These are phyloP conservation scores for Phalera bucephala DNA, from an alignment of 2,888 invertebrate genomes.

Conservation along the genomic window DNA sequence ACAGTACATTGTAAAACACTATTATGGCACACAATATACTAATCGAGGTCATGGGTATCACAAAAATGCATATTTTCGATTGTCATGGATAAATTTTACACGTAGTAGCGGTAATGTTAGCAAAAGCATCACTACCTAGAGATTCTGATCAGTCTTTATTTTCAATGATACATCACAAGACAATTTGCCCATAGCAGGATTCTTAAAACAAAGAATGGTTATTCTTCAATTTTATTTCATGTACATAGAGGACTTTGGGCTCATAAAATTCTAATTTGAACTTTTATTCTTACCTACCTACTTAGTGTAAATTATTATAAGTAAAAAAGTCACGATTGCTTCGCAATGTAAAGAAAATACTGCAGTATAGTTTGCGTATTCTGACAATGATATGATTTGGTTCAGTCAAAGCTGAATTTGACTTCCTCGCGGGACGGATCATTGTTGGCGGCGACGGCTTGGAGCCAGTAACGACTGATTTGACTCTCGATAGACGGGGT, in stretches of 20 bases:
- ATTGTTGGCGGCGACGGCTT: conserved; percentile 83
- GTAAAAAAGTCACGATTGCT: conserved; percentile 17
- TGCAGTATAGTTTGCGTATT: conserved; percentile 15
- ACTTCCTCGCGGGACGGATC: conserved; percentile 80
- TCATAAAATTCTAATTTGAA: conserved; percentile 50
- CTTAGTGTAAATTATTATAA: conserved; percentile 23
- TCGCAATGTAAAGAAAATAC: neutral
- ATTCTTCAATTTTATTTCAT: conserved; percentile 22
- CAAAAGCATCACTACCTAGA: conserved; percentile 33
- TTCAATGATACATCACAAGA: conserved; percentile 28
- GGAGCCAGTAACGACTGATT: conserved; percentile 86
- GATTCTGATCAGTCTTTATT: conserved; percentile 64
- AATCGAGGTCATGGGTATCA: conserved; percentile 47
- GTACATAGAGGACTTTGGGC: conserved; percentile 28
- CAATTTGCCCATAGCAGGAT: conserved; percentile 14
- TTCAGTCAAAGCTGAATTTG: conserved; percentile 74
- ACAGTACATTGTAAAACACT: conserved; percentile 22
- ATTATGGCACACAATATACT: conserved; percentile 51
- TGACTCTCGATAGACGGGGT: conserved; percentile 93
- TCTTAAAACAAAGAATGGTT: conserved; percentile 25
- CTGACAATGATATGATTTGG: conserved; percentile 26
- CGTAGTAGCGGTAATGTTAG: conserved; percentile 10
- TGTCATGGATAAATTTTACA: conserved; percentile 49
- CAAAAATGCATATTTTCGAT: conserved; percentile 41
- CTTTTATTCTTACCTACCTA: conserved; percentile 41